Evolutionary conservation across 2,888 invertebrate genomes (phyloP).

Genomic region (Onchidella celtica): DNA sequence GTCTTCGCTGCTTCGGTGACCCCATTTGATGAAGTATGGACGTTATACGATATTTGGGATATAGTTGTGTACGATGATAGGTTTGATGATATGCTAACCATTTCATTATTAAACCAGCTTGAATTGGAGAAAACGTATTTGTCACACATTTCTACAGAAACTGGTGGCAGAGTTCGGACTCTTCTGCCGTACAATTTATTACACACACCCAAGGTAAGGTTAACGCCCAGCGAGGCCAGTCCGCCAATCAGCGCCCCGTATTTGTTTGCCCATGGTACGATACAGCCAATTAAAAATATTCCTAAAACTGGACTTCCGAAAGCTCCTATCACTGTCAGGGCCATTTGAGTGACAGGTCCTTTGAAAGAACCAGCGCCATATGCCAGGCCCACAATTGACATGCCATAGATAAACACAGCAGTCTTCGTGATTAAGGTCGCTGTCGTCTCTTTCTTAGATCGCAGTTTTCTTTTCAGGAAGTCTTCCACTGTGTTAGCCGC

Average conservation of each 20-base stretch:
- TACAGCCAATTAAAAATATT: conserved; percentile 62
- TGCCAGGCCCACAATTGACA: conserved; percentile 56
- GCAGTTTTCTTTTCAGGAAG: conserved; percentile 52
- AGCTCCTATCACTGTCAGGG: conserved; percentile 59
- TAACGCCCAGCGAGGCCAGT: conserved; percentile 27
- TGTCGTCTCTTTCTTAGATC: conserved; percentile 45
- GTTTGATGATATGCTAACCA: no score
- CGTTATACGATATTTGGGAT: no score
- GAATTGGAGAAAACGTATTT: no score
- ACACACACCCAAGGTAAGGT: conserved; percentile 35
- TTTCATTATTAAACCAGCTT: background rate
- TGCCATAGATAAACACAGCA: conserved; percentile 59
- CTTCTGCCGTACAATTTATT: conserved; percentile 37
- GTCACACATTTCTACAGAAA: conserved; percentile 30
- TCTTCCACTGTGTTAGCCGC: conserved; percentile 67
- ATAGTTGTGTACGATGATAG: no score
- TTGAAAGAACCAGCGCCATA: conserved; percentile 55
- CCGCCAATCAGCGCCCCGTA: conserved; percentile 46
- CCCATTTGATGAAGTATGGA: no score
- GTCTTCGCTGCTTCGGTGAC: no score
- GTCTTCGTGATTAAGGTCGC: conserved; percentile 60
- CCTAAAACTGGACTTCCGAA: conserved; percentile 62
- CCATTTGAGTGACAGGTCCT: conserved; percentile 62
- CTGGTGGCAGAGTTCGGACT: conserved; percentile 14
- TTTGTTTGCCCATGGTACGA: conserved; percentile 58